phyloP scores from a whole-genome alignment of 2,888 invertebrate genomes.

The Trilocha varians region DNA sequence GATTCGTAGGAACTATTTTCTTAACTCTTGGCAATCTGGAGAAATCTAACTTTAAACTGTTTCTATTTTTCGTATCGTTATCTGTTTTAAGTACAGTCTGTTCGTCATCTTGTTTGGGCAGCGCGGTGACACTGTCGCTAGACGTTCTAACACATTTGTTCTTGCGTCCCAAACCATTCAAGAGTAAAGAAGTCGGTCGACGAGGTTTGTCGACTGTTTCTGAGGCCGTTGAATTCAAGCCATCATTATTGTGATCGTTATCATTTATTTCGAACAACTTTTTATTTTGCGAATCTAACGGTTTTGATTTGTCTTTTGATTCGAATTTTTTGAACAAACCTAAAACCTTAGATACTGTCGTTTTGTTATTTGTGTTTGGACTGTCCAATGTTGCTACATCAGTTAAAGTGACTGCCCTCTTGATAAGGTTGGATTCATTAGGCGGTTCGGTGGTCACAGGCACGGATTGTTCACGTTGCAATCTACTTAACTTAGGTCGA shows the following conservation, averaged over 20 bases:
- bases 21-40: constrained; percentile 73
- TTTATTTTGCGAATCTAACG: constrained; percentile 34
- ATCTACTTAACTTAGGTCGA: constrained; percentile 65
- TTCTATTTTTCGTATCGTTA: constrained; percentile 47
- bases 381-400: constrained; percentile 71
- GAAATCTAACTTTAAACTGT: constrained; percentile 77
- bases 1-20: constrained; percentile 71
- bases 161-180: constrained; percentile 70
- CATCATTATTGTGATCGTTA: constrained; percentile 23
- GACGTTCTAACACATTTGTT: constrained; percentile 60
- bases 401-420: constrained; percentile 81
- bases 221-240: constrained; percentile 19
- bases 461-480: constrained; percentile 78
- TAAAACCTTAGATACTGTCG: constrained; percentile 82
- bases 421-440: constrained; percentile 79
- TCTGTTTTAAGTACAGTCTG: constrained; percentile 39
- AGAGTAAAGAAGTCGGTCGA: constrained; percentile 66
- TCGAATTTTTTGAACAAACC: constrained; percentile 84
- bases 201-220: constrained; percentile 55
- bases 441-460: constrained; percentile 67
- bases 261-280: constrained; percentile 23
- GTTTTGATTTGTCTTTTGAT: constrained; percentile 67
- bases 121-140: constrained; percentile 49
- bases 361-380: constrained; percentile 61
- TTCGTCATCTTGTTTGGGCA: constrained; percentile 32